Conservation (phyloP, 2,797 vertebrate genomes). For the Catostomus latipinnis region DNA sequence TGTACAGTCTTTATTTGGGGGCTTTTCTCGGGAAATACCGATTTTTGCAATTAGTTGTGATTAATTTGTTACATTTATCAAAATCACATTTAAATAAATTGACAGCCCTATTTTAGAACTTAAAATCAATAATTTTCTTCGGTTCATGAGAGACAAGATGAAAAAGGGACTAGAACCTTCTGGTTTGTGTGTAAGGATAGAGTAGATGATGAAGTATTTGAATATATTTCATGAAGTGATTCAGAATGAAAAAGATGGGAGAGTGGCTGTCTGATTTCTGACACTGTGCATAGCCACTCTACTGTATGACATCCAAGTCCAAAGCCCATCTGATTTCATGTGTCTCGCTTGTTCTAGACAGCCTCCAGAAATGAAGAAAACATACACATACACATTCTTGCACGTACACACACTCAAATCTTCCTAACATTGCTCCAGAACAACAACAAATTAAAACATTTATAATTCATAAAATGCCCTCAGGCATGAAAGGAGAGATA, state of each 20-base stretch:
- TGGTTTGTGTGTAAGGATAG: not conserved
- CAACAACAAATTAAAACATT: slow-evolving; percentile 46
- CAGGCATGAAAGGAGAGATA: slow-evolving; percentile 21
- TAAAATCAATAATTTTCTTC: slow-evolving; percentile 2
- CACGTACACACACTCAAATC: slow-evolving; percentile 18
- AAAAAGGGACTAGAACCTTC: not conserved
- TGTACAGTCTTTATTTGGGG: too few species aligned
- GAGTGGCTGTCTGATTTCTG: slow-evolving; percentile 11
- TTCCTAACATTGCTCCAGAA: not conserved
- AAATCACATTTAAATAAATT: not conserved
- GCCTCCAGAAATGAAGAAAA: slow-evolving; percentile 16
- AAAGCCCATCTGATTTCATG: slow-evolving; percentile 31
- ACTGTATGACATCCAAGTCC: not conserved
- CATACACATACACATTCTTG: slow-evolving; percentile 9
- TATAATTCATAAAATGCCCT: slow-evolving; percentile 43
- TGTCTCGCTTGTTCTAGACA: slow-evolving; percentile 6
- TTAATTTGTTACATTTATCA: not conserved
- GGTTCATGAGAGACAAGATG: not conserved
- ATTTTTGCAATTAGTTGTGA: too few species aligned
- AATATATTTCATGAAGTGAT: slow-evolving; percentile 15
- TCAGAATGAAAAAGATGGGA: slow-evolving; percentile 4
- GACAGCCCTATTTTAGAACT: not conserved
- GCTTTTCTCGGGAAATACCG: too few species aligned
- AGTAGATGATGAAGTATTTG: slow-evolving; percentile 2
- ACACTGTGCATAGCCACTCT: slow-evolving; percentile 9